phyloP scores from a whole-genome alignment of 2,888 invertebrate genomes.

The Morpho achilles region DNA sequence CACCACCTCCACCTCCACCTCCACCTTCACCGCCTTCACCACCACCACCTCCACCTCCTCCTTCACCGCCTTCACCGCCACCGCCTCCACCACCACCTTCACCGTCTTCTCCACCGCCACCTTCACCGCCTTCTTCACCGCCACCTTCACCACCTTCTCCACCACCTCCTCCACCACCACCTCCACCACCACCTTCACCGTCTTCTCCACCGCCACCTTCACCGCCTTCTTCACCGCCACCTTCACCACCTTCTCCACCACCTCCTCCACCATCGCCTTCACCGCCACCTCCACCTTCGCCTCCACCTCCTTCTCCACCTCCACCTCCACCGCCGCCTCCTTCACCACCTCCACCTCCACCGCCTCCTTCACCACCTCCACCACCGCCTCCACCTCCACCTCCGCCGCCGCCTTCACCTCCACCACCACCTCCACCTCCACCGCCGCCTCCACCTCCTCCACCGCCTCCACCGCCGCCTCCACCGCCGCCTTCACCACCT shows the following conservation, averaged over 20 bases:
- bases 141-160: not conserved
- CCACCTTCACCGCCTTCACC: not conserved
- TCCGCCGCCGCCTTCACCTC: not conserved
- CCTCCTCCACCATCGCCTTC: not conserved
- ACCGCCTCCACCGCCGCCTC: not conserved
- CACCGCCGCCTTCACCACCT: not conserved
- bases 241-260: not conserved
- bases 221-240: not conserved
- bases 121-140: not conserved
- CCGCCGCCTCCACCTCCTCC: not conserved
- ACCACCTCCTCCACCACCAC: not conserved
- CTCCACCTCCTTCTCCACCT: not conserved
- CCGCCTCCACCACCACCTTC: not conserved
- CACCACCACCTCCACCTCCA: not conserved
- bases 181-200: not conserved
- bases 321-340: not conserved
- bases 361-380: not conserved
- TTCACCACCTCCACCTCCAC: not conserved
- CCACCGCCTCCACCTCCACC: not conserved
- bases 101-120: not conserved
- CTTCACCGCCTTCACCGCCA: not conserved
- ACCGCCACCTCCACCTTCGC: not conserved
- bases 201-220: not conserved
- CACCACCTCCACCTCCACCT: not conserved
- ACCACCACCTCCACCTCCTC: not conserved